Percentiles rank a stretch among this genome's conserved stretches.
phyloP scores from a whole-genome alignment of 2,113 vertebrate genomes.

The rabbit (Oryctolagus cuniculus) region mOryCun1.1 NC_091432.1:120843501-120844000 shows the following conservation, averaged over 20 bases:
- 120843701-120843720: constrained; percentile 67
- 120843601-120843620: constrained; percentile 62
- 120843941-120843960: background rate
- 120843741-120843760: constrained; percentile 74
- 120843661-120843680: constrained; percentile 75
- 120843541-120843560: constrained; percentile 36
- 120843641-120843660: constrained; percentile 70
- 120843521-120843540: constrained; percentile 45
- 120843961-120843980: background rate
- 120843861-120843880: background rate
- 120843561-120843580: accelerated
- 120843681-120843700: constrained; percentile 65
- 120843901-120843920: background rate
- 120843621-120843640: constrained; percentile 50
- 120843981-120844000: background rate
- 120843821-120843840: background rate
- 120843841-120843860: background rate
- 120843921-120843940: background rate
- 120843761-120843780: constrained; percentile 52
- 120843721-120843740: constrained; percentile 53
- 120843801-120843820: background rate
- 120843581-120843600: background rate
- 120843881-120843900: background rate
- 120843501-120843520: background rate
- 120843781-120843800: constrained; percentile 22